These are phyloP conservation scores for Plodia interpunctella DNA, from an alignment of 1,140 invertebrate genomes.

Conservation along the genomic window DNA sequence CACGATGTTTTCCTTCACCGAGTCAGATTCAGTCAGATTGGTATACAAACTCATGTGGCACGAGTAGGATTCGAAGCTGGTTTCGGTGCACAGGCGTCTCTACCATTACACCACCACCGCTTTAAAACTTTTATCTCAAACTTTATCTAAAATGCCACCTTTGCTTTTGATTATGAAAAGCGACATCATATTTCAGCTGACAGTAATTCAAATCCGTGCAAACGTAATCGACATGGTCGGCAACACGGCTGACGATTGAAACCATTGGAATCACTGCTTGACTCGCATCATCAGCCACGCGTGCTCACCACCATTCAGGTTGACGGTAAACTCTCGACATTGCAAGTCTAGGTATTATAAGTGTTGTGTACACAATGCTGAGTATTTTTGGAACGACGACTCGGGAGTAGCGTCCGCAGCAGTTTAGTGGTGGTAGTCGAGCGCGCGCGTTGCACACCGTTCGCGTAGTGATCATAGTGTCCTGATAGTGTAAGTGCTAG, in stretches of 20 bases:
- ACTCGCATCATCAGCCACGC: background rate
- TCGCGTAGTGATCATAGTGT: constrained; percentile 30
- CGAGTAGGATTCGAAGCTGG: too few relatives aligned
- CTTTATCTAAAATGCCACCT: too few relatives aligned
- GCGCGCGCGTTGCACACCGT: constrained; percentile 19
- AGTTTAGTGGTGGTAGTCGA: constrained; percentile 49
- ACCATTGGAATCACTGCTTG: background rate
- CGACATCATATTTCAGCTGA: background rate
- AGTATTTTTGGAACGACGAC: constrained; percentile 57
- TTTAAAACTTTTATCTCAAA: background rate
- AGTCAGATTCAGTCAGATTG: too few relatives aligned
- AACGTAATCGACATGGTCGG: background rate
- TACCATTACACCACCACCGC: too few relatives aligned
- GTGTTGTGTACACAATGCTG: constrained; percentile 66
- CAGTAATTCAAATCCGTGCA: background rate
- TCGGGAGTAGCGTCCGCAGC: constrained; percentile 36
- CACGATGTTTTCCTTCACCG: too few relatives aligned
- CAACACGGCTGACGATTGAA: background rate
- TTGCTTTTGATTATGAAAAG: background rate
- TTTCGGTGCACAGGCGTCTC: too few relatives aligned
- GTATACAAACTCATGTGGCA: too few relatives aligned
- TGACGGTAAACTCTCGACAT: constrained; percentile 38
- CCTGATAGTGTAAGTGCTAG: constrained; percentile 50
- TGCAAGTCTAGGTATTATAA: constrained; percentile 69
- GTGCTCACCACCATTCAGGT: background rate